Evolutionary conservation across 2,888 invertebrate species (phyloP), one percentile per base, ranked within the genome.

Genomic region (Geotrupes spiniger): DNA sequence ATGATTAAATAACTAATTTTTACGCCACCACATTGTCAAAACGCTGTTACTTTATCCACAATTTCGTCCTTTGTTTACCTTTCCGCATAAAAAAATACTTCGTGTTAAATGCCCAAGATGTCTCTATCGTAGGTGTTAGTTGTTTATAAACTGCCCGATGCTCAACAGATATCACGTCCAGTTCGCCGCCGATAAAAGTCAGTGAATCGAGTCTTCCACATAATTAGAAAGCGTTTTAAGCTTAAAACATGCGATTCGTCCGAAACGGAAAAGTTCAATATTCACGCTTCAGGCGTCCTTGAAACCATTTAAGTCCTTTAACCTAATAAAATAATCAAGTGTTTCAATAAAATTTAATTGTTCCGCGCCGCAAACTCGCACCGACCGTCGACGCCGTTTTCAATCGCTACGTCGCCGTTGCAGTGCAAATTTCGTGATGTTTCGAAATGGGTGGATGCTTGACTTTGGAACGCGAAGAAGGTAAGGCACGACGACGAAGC

Each of bases 401-500:
- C 16, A 25, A 43, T 31, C 36, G 14, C 11, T 11, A n/a, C 27
- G 27, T n/a, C 29, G 40, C 41, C 15, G 11, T 29, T 36, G 25
- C 33, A 36, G 17, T 33, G 46, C 33, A 40, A 15, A 16, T 26
- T 46, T 42, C 65, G 66, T 63, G 65, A 70, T 69, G 71, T 59
- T 49, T 55, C 52, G 69, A 63, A 63, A 82, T 82, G 82, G 82
- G 82, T 66, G 77, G 78, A 70, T 82, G 82, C 68, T 70, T 82
- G 67, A 80, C 81, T 60, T 64, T 81, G 62, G 81, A 82, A 72
- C 76, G 80, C 60, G 82, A 82, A 66, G 78, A 78, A 63, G 72
- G 76, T 38, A 74, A 78, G 65, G 82, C 82, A 49, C 74, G 78
- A 47, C 74, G 78, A 55, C 70, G 79, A 31, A 82, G 81, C 63